Conservation (phyloP, 2,888 invertebrate species). For the Neocrepidodera transversa region DNA sequence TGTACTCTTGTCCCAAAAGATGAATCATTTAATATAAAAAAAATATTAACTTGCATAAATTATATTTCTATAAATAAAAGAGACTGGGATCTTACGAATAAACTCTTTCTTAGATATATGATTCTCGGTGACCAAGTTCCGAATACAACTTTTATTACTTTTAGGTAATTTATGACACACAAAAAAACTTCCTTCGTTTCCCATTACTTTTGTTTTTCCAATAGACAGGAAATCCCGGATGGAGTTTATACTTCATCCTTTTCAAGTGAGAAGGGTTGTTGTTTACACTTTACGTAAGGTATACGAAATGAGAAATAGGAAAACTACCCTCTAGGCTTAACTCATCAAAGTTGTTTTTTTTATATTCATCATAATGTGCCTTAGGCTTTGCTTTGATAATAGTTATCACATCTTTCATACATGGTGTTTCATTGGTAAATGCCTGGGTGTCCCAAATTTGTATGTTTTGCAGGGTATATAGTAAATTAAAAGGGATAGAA, state of each 20-base stretch:
- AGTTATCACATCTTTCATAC: no score
- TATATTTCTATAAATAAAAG: no score
- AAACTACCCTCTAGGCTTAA: constrained; percentile 24
- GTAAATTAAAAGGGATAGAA: no score
- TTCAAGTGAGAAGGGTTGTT: constrained; percentile 31
- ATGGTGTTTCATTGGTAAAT: no score
- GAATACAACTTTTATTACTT: neutral
- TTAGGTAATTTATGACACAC: neutral
- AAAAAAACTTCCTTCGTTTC: neutral
- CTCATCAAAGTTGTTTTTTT: constrained; percentile 24
- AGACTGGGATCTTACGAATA: no score
- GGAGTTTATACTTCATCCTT: constrained; percentile 22
- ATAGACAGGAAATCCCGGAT: constrained; percentile 21
- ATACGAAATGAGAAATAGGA: constrained; percentile 25
- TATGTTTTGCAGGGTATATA: no score
- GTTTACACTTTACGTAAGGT: constrained; percentile 29
- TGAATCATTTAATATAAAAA: no score
- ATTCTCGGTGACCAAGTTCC: neutral
- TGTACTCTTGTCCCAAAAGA: no score
- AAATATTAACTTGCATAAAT: no score
- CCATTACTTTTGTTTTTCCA: constrained; percentile 25
- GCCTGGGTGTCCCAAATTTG: no score
- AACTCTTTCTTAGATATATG: neutral
- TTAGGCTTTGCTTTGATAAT: no score
- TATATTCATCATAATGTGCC: neutral